phyloP scores from a whole-genome alignment of 2,113 vertebrate species.

The Macroglossus sobrinus region DNA sequence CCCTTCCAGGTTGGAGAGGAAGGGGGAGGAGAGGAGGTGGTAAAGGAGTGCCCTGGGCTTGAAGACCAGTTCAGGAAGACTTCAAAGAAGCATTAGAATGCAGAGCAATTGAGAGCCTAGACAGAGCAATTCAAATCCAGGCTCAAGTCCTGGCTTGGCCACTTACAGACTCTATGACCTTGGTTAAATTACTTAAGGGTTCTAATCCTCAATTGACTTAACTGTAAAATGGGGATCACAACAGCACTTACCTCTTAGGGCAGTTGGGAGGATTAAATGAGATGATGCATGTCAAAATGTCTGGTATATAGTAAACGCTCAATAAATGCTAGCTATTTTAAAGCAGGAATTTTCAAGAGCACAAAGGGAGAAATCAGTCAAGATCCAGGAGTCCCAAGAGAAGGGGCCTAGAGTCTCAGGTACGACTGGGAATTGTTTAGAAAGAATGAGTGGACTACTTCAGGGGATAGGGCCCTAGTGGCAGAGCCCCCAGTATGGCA shows the following conservation, averaged over 20 bases:
- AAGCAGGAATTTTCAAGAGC: neutral
- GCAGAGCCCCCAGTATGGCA: neutral
- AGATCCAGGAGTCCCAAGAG: neutral
- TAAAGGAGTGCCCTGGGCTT: too few relatives aligned
- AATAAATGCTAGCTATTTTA: neutral
- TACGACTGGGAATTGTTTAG: neutral
- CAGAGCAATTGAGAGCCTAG: neutral
- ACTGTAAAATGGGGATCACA: neutral
- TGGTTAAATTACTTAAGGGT: neutral
- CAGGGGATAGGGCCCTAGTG: too few relatives aligned
- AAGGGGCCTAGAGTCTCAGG: neutral
- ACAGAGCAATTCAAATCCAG: neutral
- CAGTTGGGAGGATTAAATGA: neutral
- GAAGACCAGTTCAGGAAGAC: neutral
- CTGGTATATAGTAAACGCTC: neutral
- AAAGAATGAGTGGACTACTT: neutral
- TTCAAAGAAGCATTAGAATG: neutral
- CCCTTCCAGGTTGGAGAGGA: neutral
- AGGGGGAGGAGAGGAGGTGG: neutral
- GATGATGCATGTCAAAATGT: neutral
- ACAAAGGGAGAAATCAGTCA: neutral
- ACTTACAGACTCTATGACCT: neutral
- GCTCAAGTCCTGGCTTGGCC: neutral
- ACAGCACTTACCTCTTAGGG: neutral
- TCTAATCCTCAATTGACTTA: neutral